Evolutionary conservation across 2,113 vertebrate species (phyloP), one percentile per base, ranked within the genome.

Genomic region (Rhinolophus sinicus): DNA sequence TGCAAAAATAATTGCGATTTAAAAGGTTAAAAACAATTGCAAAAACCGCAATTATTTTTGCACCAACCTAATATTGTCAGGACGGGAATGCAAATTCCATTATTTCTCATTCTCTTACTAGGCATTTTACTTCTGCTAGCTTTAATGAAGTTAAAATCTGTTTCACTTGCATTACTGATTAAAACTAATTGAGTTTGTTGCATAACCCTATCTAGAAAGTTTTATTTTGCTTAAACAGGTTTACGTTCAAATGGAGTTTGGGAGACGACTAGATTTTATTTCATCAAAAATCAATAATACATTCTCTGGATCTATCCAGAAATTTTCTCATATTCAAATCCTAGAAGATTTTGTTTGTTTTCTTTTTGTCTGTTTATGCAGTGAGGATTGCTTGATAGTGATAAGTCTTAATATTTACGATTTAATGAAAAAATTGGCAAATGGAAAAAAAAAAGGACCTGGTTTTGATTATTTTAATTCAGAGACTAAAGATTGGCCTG

Each of bases 101-200:
- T 96, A 97, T 92, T 50, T 95, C 21, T 62, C 72, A 83, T 96
- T 98, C 96, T 95, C 94, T 94, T 93, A 73, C 40, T 18, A 93
- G 60, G 60, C 93, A 89, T 97, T 97, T 98, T 94, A 94, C 73
- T 93, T 96, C 44, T 93, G 67, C 40, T 93, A 82, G 72, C 77
- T 97, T 97, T 98, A 98, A 97, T 97, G 97, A 97, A 96, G 85
- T 97, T 97, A 95, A 98, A 97, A 97, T 96, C 94, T 92, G 82
- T 96, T 98, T 97, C 93, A 96, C 67, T 96, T 96, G 73, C 73
- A 94, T 95, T 96, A 83, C 86, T 97, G 95, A 91, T 96, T 96
- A 96, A 94, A 98, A 96, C 62, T 98, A 97, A 97, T 96, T 95
- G 86, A 93, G 64, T 94, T 97, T 96, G 54, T 89, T 90, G 75